Evolutionary conservation across 1,140 invertebrate species (phyloP), one percentile per base, ranked within the genome.

Genomic region (Lasioglossum baleicum): DNA sequence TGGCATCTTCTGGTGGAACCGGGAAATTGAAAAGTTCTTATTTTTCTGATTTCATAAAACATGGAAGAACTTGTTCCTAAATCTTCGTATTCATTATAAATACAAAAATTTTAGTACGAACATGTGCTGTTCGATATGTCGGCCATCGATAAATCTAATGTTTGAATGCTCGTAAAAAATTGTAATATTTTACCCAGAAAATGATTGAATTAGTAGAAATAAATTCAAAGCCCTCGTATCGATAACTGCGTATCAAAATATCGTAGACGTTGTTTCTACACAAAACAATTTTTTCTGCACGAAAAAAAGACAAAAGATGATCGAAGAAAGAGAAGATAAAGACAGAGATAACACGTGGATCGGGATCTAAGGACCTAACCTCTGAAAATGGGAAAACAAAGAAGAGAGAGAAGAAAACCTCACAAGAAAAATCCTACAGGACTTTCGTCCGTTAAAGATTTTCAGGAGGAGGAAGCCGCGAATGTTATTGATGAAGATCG

Each of bases 381-480:
- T 22, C 35, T 22, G 20, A 84, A 76, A 87, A 93, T 93, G 92
- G 92, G 92, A 7, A 93, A 93, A 81, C 84, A 89, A 11, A 91
- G 87, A 58, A 88, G 89, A 79, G 56, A 86, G 2, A 90, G 86
- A 77, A 82, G 31, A 2, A 89, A 81, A 75, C 68, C 81, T 8
- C 81, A 89, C 48, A 86, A 88, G 83, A 26, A 87, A 77, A 89
- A 90, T 90, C 90, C 92, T 5, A 91, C 83, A 20, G 91, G 90
- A 44, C 75, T 91, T 58, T 87, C 74, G 0, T 91, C 85, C 56
- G 75, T 90, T n/a, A 83, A 81, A 70, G 91, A 91, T 78, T 75
- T 92, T 0, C 89, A 92, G 58, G 42, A 74, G 31, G 64, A 79
- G 56, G 85, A 90, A 53, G 77, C 71, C 6, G 87, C 88, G 17